phyloP scores from a whole-genome alignment of 2,797 vertebrate species.

The Trichosurus vulpecula region DNA sequence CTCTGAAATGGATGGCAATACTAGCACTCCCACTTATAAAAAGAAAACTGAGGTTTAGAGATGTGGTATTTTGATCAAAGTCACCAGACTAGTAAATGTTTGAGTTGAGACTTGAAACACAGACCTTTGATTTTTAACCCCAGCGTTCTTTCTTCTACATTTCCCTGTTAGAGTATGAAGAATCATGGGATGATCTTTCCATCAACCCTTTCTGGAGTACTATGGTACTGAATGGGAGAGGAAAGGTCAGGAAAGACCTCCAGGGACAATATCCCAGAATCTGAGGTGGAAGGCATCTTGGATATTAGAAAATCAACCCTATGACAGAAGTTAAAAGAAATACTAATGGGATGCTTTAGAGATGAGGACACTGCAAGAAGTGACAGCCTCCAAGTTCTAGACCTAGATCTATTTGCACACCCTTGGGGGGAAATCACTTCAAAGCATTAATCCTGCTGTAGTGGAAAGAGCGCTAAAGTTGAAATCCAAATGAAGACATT shows the following conservation, averaged over 20 bases:
- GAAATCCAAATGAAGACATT: not conserved
- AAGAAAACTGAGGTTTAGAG: not conserved
- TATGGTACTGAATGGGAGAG: not conserved
- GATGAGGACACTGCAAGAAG: not conserved
- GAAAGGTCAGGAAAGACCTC: not conserved
- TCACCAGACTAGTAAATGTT: not conserved
- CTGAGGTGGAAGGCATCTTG: not conserved
- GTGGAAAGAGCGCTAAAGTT: not conserved
- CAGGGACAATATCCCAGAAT: not conserved
- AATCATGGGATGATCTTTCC: not conserved
- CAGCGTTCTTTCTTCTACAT: not conserved
- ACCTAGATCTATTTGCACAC: not conserved
- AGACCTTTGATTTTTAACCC: not conserved
- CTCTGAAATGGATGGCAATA: not conserved
- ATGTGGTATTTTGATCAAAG: not conserved
- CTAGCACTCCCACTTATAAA: not conserved
- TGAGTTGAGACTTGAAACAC: not conserved
- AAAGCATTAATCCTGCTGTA: not conserved
- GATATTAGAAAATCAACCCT: not conserved
- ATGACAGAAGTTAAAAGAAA: not conserved
- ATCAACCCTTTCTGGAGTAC: not conserved
- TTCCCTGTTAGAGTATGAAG: not conserved
- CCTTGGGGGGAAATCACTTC: not conserved
- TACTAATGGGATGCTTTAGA: not conserved
- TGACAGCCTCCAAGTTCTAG: not conserved